Conservation (phyloP, 2,888 invertebrate species). For the Cryptocephalus primarius region DNA sequence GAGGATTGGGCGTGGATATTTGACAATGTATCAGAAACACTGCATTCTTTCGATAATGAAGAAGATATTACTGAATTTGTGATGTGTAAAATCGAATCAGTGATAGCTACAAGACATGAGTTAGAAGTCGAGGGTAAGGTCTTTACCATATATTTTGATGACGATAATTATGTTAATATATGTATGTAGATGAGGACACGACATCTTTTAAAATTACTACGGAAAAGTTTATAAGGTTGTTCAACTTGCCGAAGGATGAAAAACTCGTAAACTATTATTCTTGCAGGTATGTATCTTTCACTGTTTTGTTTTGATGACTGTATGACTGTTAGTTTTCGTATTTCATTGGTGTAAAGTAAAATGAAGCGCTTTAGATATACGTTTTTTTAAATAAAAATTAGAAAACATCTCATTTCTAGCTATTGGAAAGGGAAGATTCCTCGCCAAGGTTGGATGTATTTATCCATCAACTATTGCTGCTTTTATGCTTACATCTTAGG, state of each 20-base stretch:
- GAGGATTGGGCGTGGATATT: constrained; percentile 94
- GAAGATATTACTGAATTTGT: constrained; percentile 94
- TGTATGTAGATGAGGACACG: constrained; percentile 67
- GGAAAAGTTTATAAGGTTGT: constrained; percentile 77
- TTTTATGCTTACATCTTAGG: constrained; percentile 94
- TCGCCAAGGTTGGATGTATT: constrained; percentile 92
- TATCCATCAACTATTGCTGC: constrained; percentile 92
- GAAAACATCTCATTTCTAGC: constrained; percentile 39
- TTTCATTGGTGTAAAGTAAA: background rate
- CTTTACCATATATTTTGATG: background rate
- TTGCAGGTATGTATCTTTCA: constrained; percentile 58
- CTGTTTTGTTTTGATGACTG: background rate
- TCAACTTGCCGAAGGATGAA: constrained; percentile 86
- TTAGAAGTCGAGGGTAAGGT: constrained; percentile 43
- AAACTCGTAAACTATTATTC: constrained; percentile 92
- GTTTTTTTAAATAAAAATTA: background rate
- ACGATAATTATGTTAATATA: constrained; percentile 18
- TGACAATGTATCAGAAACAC: constrained; percentile 70
- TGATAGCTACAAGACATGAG: constrained; percentile 67
- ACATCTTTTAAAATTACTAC: constrained; percentile 64
- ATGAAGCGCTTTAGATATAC: too few relatives aligned
- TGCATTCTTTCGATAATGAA: constrained; percentile 85
- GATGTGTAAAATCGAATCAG: constrained; percentile 90
- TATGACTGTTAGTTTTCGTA: background rate
- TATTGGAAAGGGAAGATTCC: constrained; percentile 90